Evolutionary conservation across 2,113 vertebrate genomes (phyloP).

Genomic region (Geococcyx californianus): DNA sequence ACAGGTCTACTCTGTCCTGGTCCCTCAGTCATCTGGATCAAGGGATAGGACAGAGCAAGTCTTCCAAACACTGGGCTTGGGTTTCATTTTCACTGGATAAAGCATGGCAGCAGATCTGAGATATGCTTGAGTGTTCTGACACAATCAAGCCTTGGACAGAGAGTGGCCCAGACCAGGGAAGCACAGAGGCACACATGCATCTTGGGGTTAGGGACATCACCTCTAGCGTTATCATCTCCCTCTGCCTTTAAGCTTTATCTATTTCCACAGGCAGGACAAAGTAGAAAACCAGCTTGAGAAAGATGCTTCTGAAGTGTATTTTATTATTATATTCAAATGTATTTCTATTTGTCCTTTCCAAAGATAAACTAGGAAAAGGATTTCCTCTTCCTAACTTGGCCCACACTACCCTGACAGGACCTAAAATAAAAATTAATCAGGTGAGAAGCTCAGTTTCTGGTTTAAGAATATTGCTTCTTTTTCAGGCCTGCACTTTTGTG

Average conservation of each 20-base stretch:
- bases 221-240: background rate
- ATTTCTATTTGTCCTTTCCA: constrained; percentile 21
- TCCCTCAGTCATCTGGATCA: background rate
- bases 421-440: constrained; percentile 64
- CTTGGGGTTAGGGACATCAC: background rate
- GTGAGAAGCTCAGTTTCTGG: constrained; percentile 30
- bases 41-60: background rate
- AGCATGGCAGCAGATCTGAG: background rate
- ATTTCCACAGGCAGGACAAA: background rate
- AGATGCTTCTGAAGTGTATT: background rate
- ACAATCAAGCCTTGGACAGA: background rate
- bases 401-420: constrained; percentile 51
- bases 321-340: background rate
- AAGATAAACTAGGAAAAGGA: constrained; percentile 69
- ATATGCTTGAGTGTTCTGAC: background rate
- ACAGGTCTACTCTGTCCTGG: background rate
- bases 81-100: background rate
- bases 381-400: constrained; percentile 61
- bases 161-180: background rate
- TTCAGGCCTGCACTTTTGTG: background rate
- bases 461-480: background rate
- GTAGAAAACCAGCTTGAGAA: background rate
- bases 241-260: background rate
- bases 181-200: background rate
- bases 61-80: background rate